phyloP scores from a whole-genome alignment of 2,797 vertebrate species.

The Zenarchopterus dispar region DNA sequence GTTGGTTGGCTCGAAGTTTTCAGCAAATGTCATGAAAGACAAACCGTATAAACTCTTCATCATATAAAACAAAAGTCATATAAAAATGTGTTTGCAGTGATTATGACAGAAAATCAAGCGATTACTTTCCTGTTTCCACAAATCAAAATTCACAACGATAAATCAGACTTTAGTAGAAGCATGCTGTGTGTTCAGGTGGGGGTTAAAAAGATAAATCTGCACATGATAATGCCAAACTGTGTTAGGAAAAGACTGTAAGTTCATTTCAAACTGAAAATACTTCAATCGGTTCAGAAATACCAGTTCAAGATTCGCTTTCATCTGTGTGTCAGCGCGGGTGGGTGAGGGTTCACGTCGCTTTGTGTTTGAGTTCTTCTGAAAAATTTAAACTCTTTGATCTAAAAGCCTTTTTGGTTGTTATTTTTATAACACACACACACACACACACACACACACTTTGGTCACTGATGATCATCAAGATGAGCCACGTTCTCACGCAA shows the following conservation, averaged over 20 bases:
- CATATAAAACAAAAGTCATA: no score
- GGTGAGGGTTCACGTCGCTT: not conserved
- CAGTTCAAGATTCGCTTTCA: not conserved
- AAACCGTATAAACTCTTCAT: no score
- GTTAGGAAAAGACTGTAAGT: not conserved
- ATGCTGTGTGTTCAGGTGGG: no score
- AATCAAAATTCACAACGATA: no score
- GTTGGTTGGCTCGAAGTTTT: no score
- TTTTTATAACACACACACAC: constrained; percentile 28
- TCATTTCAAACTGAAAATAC: not conserved
- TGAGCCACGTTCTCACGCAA: constrained; percentile 19
- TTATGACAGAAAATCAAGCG: no score
- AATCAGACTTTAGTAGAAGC: no score
- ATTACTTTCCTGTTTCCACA: no score
- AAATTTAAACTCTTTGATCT: constrained; percentile 40
- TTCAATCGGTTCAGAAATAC: not conserved
- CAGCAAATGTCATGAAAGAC: no score
- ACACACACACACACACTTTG: not conserved
- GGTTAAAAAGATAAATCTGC: no score
- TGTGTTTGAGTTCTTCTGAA: constrained; percentile 27
- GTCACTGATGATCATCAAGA: not conserved
- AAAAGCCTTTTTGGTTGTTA: constrained; percentile 42
- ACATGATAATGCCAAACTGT: no score
- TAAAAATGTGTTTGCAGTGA: no score
- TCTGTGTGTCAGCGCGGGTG: not conserved